Base-by-base conservation (phyloP, 2,797 vertebrate genomes). In the Phrynocephalus guinanensis region DNA sequence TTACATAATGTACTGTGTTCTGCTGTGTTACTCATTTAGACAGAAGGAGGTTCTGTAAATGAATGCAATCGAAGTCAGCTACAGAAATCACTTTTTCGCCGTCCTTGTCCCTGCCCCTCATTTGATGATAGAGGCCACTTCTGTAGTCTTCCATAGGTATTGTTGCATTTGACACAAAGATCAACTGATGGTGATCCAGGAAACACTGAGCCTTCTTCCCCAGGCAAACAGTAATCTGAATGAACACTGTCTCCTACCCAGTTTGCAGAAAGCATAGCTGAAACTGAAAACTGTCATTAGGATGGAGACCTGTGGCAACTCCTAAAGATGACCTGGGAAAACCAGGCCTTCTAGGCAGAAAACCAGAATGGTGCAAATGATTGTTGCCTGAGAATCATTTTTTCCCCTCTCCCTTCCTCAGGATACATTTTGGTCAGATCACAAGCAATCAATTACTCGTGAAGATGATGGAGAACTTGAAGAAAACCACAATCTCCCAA, bases 381-480 rank as follows among this genome's bases (percentile, higher is more conserved):
- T 38, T 60, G 13, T n/a, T 13, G 22, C 70, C 20, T 83, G 15
- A 63, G 70, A 56, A 56, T 7, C 1, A 1, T 76, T 67, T 68
- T 70, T 66, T 86, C 71, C 67, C 71, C 67, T 90, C 85, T 83
- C 91, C 2, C 30, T 87, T 80, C 90, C 1, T 30, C 89, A 99
- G 99, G 96, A 98, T 99, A 92, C 98, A 99, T 90, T 99, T 99
- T 91, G 99, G 99, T 50, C 98, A 97, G 93, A 98, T 99, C 95
- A 98, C 98, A 93, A 97, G 98, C 94, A 99, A 98, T 95, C 98
- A 99, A 90, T 98, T 99, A 97, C 92, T 99, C 88, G 96, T 99
- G 90, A 96, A 97, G 0, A 97, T 98, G 91, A 98, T 99, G 26
- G 98, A 99, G 80, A 97, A 98, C 79, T 95, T 99, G 87, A 98